Conservation (phyloP, 2,888 invertebrate species). For the Allophyes oxyacanthae region DNA sequence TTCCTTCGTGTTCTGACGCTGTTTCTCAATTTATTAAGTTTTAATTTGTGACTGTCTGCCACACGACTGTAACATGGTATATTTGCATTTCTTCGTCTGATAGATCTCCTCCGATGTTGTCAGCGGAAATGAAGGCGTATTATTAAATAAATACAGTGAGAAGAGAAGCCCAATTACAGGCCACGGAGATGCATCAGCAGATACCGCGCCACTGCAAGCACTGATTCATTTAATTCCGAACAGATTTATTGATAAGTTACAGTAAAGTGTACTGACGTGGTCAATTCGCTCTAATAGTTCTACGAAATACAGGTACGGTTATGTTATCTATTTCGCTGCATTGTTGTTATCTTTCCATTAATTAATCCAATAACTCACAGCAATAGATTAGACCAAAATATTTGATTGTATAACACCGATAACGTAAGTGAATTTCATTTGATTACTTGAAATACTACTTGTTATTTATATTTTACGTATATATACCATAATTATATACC, state of each 20-base stretch:
- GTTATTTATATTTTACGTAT: no score
- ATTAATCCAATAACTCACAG: slow-evolving; percentile 49
- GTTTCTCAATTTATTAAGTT: slow-evolving; percentile 30
- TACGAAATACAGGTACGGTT: slow-evolving; percentile 14
- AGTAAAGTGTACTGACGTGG: slow-evolving; percentile 32
- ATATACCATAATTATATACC: no score
- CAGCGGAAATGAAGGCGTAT: slow-evolving; percentile 67
- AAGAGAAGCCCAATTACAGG: slow-evolving; percentile 65
- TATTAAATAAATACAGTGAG: slow-evolving; percentile 67
- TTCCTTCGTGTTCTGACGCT: background rate
- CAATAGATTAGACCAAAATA: slow-evolving; percentile 38
- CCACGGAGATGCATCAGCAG: slow-evolving; percentile 59
- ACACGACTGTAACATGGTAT: slow-evolving; percentile 27
- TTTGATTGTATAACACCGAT: slow-evolving; percentile 42
- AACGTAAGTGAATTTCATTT: slow-evolving; percentile 18
- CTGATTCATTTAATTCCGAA: slow-evolving; percentile 62
- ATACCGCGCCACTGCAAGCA: slow-evolving; percentile 53
- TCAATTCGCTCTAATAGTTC: slow-evolving; percentile 14
- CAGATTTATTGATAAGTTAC: slow-evolving; percentile 56
- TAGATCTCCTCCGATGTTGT: slow-evolving; percentile 59
- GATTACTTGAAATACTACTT: slow-evolving; percentile 34
- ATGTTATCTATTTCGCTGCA: slow-evolving; percentile 18
- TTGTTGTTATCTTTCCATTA: slow-evolving; percentile 39
- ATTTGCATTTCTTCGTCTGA: slow-evolving; percentile 56
- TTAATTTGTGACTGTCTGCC: slow-evolving; percentile 36